Conservation (phyloP, 2,888 invertebrate species). For the Clusia tigrina region DNA sequence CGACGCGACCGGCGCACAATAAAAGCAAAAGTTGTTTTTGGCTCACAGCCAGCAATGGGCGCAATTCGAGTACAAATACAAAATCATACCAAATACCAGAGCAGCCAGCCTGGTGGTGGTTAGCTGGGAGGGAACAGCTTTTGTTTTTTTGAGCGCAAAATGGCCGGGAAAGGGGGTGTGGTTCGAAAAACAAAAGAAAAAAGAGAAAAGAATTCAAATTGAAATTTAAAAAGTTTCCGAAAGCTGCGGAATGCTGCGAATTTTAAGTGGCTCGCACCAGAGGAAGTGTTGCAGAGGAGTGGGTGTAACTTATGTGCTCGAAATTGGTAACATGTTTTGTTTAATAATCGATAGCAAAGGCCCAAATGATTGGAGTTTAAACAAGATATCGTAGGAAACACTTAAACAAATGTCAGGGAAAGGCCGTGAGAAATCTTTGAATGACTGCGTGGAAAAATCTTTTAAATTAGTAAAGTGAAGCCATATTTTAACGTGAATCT, state of each 20-base stretch:
- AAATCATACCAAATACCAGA: background rate
- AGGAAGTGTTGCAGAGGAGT: background rate
- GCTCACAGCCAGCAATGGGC: background rate
- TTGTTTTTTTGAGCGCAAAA: background rate
- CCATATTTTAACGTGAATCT: background rate
- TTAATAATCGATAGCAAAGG: background rate
- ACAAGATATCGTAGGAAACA: background rate
- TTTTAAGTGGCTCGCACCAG: background rate
- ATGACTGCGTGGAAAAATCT: background rate
- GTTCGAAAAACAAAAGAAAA: background rate
- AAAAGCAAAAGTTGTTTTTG: conserved; percentile 8
- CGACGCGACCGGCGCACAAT: background rate
- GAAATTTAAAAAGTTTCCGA: background rate
- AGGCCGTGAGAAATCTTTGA: background rate
- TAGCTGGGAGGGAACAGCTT: background rate
- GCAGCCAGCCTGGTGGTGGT: background rate
- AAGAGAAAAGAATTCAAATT: background rate
- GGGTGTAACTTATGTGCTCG: background rate
- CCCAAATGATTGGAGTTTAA: background rate
- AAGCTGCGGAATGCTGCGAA: background rate
- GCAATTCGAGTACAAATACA: too few relatives aligned
- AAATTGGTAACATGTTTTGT: background rate
- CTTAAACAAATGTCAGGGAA: too few relatives aligned
- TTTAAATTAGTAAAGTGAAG: background rate
- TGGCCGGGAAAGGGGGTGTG: background rate